A percentile compares a stretch with the other conserved stretches of the same genome.
Evolutionary conservation across 2,113 vertebrate species (phyloP).

Genomic region (Chaetorhynchus papuensis): DNA sequence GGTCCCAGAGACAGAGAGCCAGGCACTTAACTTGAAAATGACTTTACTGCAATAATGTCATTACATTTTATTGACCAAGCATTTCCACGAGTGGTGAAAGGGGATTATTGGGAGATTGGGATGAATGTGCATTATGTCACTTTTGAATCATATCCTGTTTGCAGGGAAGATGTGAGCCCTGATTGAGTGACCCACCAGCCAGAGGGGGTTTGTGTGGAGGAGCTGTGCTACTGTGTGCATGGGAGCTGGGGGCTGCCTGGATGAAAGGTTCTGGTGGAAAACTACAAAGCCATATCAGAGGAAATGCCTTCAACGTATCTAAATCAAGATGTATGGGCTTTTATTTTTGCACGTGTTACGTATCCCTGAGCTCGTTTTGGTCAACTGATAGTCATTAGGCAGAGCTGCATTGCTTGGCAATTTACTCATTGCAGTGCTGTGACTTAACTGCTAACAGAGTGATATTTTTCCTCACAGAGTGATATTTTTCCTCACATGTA

Average conservation of each 20-base stretch:
- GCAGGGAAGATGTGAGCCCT: background rate
- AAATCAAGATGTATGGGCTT: background rate
- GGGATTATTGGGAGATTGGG: background rate
- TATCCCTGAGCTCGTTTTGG: background rate
- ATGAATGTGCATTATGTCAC: slow-evolving; percentile 3
- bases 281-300: background rate
- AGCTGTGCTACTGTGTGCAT: background rate
- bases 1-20: background rate
- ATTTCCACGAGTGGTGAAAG: slow-evolving; percentile 35
- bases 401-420: background rate
- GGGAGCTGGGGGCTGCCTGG: background rate
- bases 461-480: background rate
- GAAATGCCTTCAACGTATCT: background rate
- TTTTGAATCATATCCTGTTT: slow-evolving; percentile 2
- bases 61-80: slow-evolving; percentile 2
- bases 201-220: background rate
- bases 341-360: background rate
- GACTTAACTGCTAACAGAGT: background rate
- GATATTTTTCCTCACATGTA: background rate
- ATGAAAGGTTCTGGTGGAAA: background rate
- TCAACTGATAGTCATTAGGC: background rate
- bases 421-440: background rate
- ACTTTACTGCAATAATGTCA: slow-evolving; percentile 9
- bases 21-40: slow-evolving; percentile 13
- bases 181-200: background rate